A percentile compares a stretch with the other conserved stretches of the same genome.
Evolutionary conservation across 2,888 invertebrate genomes (phyloP).

Genomic region (Apodemia duryi): DNA sequence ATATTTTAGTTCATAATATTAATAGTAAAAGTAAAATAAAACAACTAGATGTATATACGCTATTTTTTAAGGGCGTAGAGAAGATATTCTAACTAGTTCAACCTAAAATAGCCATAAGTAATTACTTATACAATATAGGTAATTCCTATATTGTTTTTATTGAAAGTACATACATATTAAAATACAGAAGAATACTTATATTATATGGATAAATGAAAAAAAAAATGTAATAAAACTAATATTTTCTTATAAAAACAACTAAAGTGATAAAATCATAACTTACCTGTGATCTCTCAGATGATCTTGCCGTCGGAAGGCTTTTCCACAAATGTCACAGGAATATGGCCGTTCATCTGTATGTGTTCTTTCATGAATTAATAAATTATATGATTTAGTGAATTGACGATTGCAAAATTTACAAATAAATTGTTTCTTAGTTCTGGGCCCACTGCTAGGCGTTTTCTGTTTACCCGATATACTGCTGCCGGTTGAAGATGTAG

Average conservation of each 20-base stretch:
- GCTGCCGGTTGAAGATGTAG: slow-evolving; percentile 65
- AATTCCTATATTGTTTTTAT: neutral
- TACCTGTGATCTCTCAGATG: slow-evolving; percentile 96
- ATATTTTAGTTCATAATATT: no score
- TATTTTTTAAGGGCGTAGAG: no score
- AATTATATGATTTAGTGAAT: slow-evolving; percentile 98
- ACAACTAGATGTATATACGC: no score
- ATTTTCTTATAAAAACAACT: no score
- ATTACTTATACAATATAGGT: no score
- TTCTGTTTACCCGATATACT: slow-evolving; percentile 71
- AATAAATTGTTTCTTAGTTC: slow-evolving; percentile 98
- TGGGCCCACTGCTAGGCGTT: slow-evolving; percentile 81
- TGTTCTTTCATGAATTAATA: slow-evolving; percentile 97
- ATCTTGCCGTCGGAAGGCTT: slow-evolving; percentile 98
- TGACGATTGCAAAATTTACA: slow-evolving; percentile 98
- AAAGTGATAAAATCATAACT: slow-evolving; percentile 31
- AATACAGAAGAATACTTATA: no score
- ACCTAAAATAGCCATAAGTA: no score
- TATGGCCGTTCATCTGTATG: slow-evolving; percentile 99
- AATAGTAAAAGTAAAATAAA: no score
- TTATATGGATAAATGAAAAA: no score
- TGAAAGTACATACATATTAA: no score
- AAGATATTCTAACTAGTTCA: no score
- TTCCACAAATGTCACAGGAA: slow-evolving; percentile 98
- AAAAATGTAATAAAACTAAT: no score